Evolutionary conservation across 2,113 vertebrate species (phyloP).

Genomic region (Notothenia rossii): DNA sequence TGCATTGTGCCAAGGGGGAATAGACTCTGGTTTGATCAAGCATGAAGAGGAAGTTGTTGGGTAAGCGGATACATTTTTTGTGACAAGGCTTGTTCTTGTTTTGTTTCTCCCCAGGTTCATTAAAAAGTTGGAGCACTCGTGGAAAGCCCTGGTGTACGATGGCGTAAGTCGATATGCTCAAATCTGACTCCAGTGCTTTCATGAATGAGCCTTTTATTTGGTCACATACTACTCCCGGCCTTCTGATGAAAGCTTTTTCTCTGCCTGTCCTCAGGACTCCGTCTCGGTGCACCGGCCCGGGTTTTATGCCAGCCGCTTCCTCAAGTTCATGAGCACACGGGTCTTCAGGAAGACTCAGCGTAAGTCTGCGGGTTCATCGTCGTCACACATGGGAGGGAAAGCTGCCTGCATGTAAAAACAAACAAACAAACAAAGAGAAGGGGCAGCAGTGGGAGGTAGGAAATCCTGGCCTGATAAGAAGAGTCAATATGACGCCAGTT

Average conservation of each 20-base stretch:
- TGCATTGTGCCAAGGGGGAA: not conserved
- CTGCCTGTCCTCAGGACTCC: slow-evolving; percentile 86
- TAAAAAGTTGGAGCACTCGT: slow-evolving; percentile 98
- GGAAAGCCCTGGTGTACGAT: slow-evolving; percentile 98
- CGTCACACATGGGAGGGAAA: not conserved
- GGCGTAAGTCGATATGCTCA: slow-evolving; percentile 86
- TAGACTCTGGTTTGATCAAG: slow-evolving; percentile 22
- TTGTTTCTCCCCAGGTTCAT: slow-evolving; percentile 88
- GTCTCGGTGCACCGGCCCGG: slow-evolving; percentile 96
- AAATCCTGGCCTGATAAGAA: slow-evolving; percentile 30
- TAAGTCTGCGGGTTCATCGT: slow-evolving; percentile 78
- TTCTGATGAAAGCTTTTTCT: slow-evolving; percentile 31
- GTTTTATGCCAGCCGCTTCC: slow-evolving; percentile 97
- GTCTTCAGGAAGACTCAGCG: slow-evolving; percentile 97
- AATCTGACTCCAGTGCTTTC: slow-evolving; percentile 47
- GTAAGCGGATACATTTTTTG: slow-evolving; percentile 17
- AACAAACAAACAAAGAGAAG: not conserved
- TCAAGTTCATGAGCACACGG: slow-evolving; percentile 96
- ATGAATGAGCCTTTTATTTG: slow-evolving; percentile 61
- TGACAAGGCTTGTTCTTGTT: slow-evolving; percentile 48
- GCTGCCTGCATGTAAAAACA: too few relatives aligned
- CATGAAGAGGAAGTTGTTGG: slow-evolving; percentile 24
- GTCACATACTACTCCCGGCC: not conserved
- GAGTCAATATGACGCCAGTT: not conserved
- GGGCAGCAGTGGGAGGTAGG: slow-evolving; percentile 17